These are phyloP conservation scores for Rotaria magnacalcarata DNA, from an alignment of 2,888 invertebrate genomes.

Conservation along the genomic window DNA sequence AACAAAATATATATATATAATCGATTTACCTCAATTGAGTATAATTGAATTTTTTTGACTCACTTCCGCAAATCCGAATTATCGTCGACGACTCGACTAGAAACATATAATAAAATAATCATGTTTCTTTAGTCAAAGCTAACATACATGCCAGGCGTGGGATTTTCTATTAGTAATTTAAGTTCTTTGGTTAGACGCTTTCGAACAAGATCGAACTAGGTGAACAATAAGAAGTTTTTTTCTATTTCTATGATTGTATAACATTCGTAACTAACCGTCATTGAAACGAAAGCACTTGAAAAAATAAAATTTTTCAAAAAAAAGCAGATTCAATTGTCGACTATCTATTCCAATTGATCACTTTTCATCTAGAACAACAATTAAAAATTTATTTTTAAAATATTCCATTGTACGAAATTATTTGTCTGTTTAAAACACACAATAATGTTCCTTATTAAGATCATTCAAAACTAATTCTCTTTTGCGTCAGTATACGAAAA, in stretches of 20 bases:
- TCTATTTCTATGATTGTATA: too few species aligned
- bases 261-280: background rate
- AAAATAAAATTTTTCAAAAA: background rate
- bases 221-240: background rate
- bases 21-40: too few species aligned
- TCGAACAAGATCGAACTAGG: slow-evolving; percentile 20
- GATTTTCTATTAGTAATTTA: slow-evolving; percentile 10
- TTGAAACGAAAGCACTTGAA: background rate
- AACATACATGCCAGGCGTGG: slow-evolving; percentile 17
- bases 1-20: background rate
- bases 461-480: too few species aligned
- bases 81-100: background rate
- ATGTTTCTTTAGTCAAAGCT: background rate
- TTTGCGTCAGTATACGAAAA: too few species aligned
- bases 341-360: background rate
- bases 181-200: background rate
- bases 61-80: background rate
- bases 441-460: too few species aligned
- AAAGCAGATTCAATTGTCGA: background rate
- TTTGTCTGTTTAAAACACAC: too few species aligned
- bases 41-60: too few species aligned
- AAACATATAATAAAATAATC: background rate
- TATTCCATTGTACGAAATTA: too few species aligned
- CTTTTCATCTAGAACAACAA: background rate
- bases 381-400: too few species aligned